These are phyloP conservation scores for Ivindomyrus marchei DNA, from an alignment of 2,113 vertebrate species.

Conservation along the genomic window DNA sequence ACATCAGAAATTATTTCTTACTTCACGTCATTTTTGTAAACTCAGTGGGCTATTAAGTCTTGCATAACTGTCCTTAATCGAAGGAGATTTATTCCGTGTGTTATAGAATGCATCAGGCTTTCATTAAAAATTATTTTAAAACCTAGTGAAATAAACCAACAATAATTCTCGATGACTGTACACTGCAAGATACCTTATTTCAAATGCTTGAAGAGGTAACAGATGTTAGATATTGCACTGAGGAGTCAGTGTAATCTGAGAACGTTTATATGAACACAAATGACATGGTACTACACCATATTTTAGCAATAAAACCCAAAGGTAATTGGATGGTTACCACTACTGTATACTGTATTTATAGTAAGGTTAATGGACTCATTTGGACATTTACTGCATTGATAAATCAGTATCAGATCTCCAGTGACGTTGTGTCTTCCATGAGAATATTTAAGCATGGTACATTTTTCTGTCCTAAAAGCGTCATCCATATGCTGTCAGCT, in stretches of 20 bases:
- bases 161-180: background rate
- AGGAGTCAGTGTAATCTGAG: background rate
- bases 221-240: background rate
- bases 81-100: background rate
- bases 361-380: background rate
- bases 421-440: background rate
- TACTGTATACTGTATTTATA: background rate
- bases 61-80: background rate
- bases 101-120: background rate
- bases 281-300: background rate
- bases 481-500: background rate
- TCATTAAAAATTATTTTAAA: background rate
- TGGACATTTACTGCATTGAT: background rate
- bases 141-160: background rate
- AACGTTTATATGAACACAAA: background rate
- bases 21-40: background rate
- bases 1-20: background rate
- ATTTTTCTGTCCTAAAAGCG: constrained; percentile 13
- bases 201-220: background rate
- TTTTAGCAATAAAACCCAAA: background rate
- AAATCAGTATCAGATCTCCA: constrained; percentile 9
- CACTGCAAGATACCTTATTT: background rate
- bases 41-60: background rate
- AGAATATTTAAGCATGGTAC: background rate
- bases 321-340: background rate